These are phyloP conservation scores for Molanna angustata DNA, from an alignment of 2,888 invertebrate species.

Conservation along the genomic window DNA sequence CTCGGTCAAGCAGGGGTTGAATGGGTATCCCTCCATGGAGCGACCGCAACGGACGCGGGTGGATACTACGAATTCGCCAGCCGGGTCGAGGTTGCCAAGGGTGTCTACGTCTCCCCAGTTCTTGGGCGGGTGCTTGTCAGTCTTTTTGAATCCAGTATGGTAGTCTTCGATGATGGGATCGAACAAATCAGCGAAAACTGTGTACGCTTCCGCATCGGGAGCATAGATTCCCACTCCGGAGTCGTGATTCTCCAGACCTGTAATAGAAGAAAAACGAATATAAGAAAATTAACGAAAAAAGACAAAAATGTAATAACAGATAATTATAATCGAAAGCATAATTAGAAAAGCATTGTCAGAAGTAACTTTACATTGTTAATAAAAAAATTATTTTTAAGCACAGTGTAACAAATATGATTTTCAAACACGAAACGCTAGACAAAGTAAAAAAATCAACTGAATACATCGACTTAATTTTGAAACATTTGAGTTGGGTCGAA, in stretches of 20 bases:
- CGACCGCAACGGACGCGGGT: conserved; percentile 97
- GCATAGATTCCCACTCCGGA: conserved; percentile 97
- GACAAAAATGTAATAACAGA: too few species aligned
- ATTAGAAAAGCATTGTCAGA: too few species aligned
- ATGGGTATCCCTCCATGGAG: conserved; percentile 91
- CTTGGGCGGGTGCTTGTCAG: conserved; percentile 90
- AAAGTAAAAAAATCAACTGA: too few species aligned
- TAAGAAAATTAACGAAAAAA: too few species aligned
- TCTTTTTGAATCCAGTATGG: conserved; percentile 92
- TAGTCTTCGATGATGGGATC: conserved; percentile 98
- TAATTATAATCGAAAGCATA: too few species aligned
- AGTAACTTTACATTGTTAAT: too few species aligned
- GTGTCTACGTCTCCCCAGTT: conserved; percentile 92
- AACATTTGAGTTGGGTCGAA: too few species aligned
- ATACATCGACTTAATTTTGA: too few species aligned
- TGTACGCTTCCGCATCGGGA: conserved; percentile 94
- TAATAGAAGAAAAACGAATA: conserved; percentile 35
- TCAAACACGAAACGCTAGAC: too few species aligned
- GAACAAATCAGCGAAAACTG: conserved; percentile 87
- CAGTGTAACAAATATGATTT: too few species aligned
- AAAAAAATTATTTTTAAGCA: too few species aligned
- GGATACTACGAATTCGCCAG: conserved; percentile 87
- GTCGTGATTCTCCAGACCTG: conserved; percentile 92
- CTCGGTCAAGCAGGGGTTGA: conserved; percentile 96
- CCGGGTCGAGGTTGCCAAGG: conserved; percentile 90